Percentiles rank a stretch among this genome's conserved stretches.
Evolutionary conservation across 2,113 vertebrate species (phyloP).

Genomic region (Jacana jacana): DNA sequence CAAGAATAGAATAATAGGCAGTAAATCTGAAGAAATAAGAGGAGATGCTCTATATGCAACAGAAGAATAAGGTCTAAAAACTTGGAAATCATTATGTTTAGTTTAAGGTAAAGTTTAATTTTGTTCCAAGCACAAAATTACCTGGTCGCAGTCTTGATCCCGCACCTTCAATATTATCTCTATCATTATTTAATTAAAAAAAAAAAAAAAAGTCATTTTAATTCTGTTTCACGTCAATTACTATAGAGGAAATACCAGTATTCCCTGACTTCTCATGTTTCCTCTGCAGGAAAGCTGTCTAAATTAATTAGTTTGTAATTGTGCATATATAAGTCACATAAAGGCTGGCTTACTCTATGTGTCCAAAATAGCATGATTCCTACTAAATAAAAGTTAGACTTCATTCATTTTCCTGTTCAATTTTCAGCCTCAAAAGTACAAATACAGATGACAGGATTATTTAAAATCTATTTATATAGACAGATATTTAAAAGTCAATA

Average conservation of each 20-base stretch:
- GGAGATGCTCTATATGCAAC: not conserved
- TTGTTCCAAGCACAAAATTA: conserved; percentile 49
- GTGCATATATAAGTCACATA: not conserved
- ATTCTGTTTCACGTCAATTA: not conserved
- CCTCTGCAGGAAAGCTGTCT: not conserved
- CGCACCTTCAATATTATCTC: conserved; percentile 45
- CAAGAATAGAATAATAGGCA: conserved; percentile 56
- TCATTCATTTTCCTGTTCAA: not conserved
- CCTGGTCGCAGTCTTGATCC: conserved; percentile 80
- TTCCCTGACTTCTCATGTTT: not conserved
- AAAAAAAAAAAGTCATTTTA: not conserved
- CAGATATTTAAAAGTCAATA: not conserved
- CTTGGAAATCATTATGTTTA: not conserved
- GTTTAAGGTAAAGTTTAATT: not conserved
- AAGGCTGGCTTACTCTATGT: not conserved
- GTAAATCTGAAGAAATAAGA: conserved; percentile 67
- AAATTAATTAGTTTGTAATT: not conserved
- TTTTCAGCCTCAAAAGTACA: not conserved
- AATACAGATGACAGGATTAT: not conserved
- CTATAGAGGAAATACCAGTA: not conserved
- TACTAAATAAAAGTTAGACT: not conserved
- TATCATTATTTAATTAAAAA: not conserved
- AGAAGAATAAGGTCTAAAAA: not conserved
- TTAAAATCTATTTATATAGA: not conserved
- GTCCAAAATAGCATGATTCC: not conserved